Conservation (phyloP, 2,797 vertebrate species). For the Sebastes nivosus region DNA sequence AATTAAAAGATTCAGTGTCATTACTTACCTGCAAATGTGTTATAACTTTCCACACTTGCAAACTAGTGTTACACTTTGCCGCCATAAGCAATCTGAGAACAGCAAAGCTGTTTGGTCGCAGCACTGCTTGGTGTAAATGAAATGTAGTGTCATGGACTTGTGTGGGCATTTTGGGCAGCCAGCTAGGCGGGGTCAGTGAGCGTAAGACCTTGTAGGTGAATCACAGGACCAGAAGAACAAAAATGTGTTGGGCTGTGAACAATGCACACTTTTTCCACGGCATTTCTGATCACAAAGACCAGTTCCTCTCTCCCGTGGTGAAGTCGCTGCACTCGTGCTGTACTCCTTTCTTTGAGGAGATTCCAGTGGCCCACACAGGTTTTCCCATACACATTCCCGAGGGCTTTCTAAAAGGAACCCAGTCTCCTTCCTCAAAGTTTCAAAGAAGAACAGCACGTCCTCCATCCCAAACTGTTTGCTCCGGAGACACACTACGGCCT, state of each 20-base stretch:
- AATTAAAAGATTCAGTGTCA: neutral
- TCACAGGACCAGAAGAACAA: conserved; percentile 63
- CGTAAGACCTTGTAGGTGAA: conserved; percentile 63
- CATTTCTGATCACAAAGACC: conserved; percentile 71
- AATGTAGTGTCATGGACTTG: conserved; percentile 38
- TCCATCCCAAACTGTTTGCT: conserved; percentile 44
- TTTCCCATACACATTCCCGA: conserved; percentile 68
- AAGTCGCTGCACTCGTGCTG: conserved; percentile 45
- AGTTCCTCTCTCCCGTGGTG: conserved; percentile 66
- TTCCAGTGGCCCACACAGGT: conserved; percentile 77
- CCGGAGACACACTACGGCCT: conserved; percentile 52
- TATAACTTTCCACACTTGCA: neutral
- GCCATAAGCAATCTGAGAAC: neutral
- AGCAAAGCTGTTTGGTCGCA: neutral
- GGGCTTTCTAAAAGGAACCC: conserved; percentile 65
- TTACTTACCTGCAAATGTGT: neutral
- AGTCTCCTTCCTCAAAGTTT: conserved; percentile 70
- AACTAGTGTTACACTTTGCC: neutral
- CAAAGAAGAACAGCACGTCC: conserved; percentile 64
- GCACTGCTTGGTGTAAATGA: conserved; percentile 3
- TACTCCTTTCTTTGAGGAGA: conserved; percentile 73
- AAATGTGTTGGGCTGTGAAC: conserved; percentile 54
- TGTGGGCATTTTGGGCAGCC: conserved; percentile 51
- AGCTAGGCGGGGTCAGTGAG: conserved; percentile 36
- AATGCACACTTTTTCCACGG: conserved; percentile 63